Evolutionary conservation across 2,113 vertebrate species (phyloP), one percentile per base, ranked within the genome.

Genomic region (Alligator sinensis): DNA sequence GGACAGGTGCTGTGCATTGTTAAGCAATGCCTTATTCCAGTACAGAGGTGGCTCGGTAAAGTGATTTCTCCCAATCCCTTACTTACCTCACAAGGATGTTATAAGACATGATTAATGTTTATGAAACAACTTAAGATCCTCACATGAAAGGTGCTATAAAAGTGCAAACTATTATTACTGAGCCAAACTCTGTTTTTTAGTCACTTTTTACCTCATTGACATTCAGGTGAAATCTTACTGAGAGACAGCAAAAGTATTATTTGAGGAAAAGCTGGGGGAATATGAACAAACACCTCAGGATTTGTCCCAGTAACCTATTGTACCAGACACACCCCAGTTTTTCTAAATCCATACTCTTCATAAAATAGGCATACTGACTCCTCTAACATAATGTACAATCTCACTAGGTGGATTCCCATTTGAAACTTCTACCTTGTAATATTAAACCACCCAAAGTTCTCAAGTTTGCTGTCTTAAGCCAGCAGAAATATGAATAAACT

Each of bases 371-470:
- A 83, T 91, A 70, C 87, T 83, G 77, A 70, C 11, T 63, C 77
- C 34, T 22, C 82, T 57, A 47, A 81, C 66, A n/a, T 64, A 89
- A 94, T 47, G 47, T 47, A 88, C 55, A 87, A 80, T 89, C 92
- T 91, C 89, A 84, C 0, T 70, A 96, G 92, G 84, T 90, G 2
- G 90, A 84, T 96, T 95, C 91, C 76, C 82, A 93, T 66, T 84
- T 82, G 79, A 90, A 85, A 27, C 86, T 95, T 80, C 58, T 18
- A 18, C 88, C 76, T 80, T 86, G 89, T 86, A 91, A 86, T 30
- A 34, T 59, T 77, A 91, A 87, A 93, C 61, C 25, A 86, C 74
- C 9, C 75, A 93, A 82, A 93, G 27, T 87, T n/a, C 75, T 74
- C 0, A 2, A 86, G 83, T 83, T 66, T 7, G 68, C 76, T 84